Evolutionary conservation across 1,140 invertebrate genomes (phyloP).

Genomic region (Cataglyphis hispanica): DNA sequence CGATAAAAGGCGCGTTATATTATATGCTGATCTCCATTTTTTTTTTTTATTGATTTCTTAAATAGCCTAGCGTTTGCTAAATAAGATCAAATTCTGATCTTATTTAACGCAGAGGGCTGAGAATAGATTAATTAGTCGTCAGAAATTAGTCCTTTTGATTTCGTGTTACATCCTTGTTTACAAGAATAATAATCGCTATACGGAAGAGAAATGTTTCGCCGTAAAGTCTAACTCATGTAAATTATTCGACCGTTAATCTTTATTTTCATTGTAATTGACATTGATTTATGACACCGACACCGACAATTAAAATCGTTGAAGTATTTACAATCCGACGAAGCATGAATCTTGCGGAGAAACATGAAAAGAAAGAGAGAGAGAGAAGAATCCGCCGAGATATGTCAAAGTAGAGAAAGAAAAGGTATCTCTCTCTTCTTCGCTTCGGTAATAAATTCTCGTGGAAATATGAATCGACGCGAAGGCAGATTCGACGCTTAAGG

Average conservation of each 20-base stretch:
- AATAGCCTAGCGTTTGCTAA: background rate
- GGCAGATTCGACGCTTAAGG: conserved; percentile 63
- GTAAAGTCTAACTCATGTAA: background rate
- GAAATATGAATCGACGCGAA: conserved; percentile 72
- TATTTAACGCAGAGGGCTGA: background rate
- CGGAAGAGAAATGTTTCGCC: background rate
- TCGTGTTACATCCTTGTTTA: background rate
- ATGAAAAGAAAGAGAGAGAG: background rate
- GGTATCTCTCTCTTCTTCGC: conserved; percentile 32
- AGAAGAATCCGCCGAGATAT: background rate
- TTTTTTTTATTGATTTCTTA: background rate
- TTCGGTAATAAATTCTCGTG: conserved; percentile 71
- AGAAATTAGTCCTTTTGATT: background rate
- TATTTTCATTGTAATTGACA: background rate
- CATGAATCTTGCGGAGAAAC: conserved; percentile 30
- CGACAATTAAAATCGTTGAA: conserved; percentile 13
- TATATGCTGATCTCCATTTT: conserved; percentile 11
- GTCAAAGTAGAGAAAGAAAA: background rate
- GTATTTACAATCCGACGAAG: background rate
- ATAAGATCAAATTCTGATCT: background rate
- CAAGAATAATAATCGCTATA: background rate
- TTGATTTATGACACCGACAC: background rate
- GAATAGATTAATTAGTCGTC: background rate
- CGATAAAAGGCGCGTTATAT: conserved; percentile 49
- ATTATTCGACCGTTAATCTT: background rate